phyloP scores from a whole-genome alignment of 2,797 vertebrate species.

The Chloroceryle inda region DNA sequence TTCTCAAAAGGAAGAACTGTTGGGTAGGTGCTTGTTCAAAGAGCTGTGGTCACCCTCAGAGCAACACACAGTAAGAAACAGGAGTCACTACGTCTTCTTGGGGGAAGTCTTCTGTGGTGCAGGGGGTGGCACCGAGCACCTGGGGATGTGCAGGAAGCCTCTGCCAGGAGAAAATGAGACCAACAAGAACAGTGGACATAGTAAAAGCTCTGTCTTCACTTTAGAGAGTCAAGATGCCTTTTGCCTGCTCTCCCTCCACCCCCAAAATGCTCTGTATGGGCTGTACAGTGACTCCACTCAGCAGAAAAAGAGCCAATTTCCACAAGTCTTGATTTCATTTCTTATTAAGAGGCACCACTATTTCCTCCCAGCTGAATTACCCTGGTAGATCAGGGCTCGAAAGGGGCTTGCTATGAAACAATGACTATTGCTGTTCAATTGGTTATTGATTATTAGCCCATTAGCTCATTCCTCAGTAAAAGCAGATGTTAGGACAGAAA shows the following conservation, averaged over 20 bases:
- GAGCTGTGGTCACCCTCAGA: not conserved
- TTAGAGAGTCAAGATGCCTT: not conserved
- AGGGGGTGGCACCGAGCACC: not conserved
- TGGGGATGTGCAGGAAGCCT: not conserved
- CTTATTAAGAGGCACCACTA: not conserved
- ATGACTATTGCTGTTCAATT: not conserved
- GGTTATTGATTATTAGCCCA: conserved; percentile 48
- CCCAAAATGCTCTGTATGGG: not conserved
- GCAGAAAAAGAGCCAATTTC: not conserved
- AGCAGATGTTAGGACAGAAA: not conserved
- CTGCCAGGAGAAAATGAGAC: not conserved
- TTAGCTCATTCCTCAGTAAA: not conserved
- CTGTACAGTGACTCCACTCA: not conserved
- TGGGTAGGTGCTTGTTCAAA: not conserved
- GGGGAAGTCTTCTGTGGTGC: not conserved
- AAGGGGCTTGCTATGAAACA: not conserved
- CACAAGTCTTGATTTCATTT: not conserved
- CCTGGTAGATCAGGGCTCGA: not conserved
- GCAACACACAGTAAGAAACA: fast-evolving
- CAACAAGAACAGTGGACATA: not conserved
- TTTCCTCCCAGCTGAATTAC: not conserved
- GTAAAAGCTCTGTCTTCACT: not conserved
- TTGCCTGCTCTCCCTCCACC: not conserved
- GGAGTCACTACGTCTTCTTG: not conserved
- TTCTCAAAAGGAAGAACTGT: not conserved